phyloP scores from a whole-genome alignment of 2,113 vertebrate genomes.

The Actenoides lindsayi region DNA sequence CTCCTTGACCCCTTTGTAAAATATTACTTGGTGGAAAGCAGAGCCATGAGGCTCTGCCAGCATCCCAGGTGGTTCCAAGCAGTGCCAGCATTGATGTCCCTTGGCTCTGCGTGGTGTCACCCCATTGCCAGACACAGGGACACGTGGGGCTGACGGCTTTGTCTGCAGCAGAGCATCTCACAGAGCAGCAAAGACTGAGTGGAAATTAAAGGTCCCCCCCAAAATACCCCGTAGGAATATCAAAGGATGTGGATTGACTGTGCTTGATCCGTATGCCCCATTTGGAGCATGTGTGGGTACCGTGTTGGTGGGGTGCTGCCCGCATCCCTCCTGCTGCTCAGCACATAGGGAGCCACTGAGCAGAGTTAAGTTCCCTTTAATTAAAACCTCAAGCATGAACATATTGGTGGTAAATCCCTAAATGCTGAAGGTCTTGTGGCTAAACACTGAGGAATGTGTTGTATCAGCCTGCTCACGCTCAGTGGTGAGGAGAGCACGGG shows the following conservation, averaged over 20 bases:
- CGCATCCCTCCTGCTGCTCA: neutral
- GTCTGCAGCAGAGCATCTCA: neutral
- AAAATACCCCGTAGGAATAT: neutral
- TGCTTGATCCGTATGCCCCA: accelerated
- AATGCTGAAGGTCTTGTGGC: neutral
- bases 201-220: accelerated
- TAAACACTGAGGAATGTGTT: slow-evolving; percentile 4
- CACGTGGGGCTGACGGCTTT: neutral
- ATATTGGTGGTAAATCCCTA: neutral
- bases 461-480: neutral
- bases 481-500: accelerated
- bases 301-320: neutral
- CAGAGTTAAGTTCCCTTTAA: neutral
- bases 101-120: neutral
- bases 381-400: neutral
- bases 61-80: accelerated
- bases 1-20: neutral
- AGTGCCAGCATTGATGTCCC: neutral
- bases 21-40: neutral
- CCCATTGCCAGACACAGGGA: neutral
- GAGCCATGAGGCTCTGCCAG: neutral
- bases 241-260: neutral
- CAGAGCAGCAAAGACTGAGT: accelerated
- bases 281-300: neutral
- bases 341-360: accelerated